phyloP scores from a whole-genome alignment of 2,888 invertebrate genomes.

The Erebia aethiops region DNA sequence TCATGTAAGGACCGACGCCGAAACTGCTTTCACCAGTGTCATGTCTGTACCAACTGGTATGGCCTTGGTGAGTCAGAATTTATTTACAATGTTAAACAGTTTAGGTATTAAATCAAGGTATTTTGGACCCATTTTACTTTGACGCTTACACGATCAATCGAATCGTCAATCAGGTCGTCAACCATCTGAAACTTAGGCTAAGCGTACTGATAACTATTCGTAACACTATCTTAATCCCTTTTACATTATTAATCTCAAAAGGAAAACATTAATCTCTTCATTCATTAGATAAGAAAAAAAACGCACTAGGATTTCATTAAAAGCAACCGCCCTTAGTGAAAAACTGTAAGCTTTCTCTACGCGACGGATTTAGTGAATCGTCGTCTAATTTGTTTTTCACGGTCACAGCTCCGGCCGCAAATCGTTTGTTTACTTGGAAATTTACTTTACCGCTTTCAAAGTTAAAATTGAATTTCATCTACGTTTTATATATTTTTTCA shows the following conservation, averaged over 20 bases:
- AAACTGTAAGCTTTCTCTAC: conserved; percentile 6
- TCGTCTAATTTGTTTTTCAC: conserved; percentile 30
- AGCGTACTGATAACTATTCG: no score
- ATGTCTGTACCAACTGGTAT: conserved; percentile 67
- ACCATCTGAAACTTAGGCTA: no score
- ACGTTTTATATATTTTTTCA: background rate
- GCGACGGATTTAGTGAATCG: conserved; percentile 16
- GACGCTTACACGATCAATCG: no score
- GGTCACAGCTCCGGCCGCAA: conserved; percentile 6
- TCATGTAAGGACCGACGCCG: conserved; percentile 55
- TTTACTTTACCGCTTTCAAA: conserved; percentile 9
- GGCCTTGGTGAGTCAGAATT: conserved; percentile 57
- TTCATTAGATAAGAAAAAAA: background rate
- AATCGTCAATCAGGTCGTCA: no score
- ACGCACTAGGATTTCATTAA: conserved; percentile 7
- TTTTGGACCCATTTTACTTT: no score
- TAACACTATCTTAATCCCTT: no score
- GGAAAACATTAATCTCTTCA: no score
- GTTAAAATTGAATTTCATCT: conserved; percentile 4
- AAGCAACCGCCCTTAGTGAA: background rate
- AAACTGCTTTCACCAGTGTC: conserved; percentile 61
- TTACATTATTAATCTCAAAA: no score
- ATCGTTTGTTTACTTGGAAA: conserved; percentile 25
- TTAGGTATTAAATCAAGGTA: no score
- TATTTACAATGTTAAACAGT: no score